Percentiles rank a stretch among this genome's conserved stretches.
phyloP scores from a whole-genome alignment of 2,888 invertebrate species.

The Eristalinus aeneus region DNA sequence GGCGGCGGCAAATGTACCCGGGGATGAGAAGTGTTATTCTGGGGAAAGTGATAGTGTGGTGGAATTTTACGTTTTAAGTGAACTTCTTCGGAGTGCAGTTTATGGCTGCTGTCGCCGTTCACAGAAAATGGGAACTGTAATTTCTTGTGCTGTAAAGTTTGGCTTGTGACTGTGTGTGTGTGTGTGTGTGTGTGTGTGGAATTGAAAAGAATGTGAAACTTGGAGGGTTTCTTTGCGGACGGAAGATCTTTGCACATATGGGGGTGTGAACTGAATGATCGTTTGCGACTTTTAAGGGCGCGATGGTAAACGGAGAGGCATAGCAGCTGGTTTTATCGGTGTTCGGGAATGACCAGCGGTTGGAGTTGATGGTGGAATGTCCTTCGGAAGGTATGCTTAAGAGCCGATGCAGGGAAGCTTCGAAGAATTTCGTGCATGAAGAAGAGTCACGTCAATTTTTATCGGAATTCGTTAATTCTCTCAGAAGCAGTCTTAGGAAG shows the following conservation, averaged over 20 bases:
- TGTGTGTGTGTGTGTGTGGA: background rate
- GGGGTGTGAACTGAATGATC: background rate
- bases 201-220: background rate
- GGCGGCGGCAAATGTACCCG: too few species aligned
- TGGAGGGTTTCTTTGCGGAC: background rate
- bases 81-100: slow-evolving; percentile 42
- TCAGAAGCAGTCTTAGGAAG: too few species aligned
- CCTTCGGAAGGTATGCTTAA: too few species aligned
- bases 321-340: background rate
- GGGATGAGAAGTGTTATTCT: background rate
- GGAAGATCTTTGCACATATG: background rate
- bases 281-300: background rate
- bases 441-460: too few species aligned
- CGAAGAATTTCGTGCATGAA: too few species aligned
- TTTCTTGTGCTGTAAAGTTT: background rate
- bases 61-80: slow-evolving; percentile 19
- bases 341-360: too few species aligned
- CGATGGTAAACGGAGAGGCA: background rate
- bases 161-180: background rate
- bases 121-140: background rate
- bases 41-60: slow-evolving; percentile 51
- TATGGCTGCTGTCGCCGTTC: background rate
- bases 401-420: too few species aligned
- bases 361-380: too few species aligned
- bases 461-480: too few species aligned